phyloP scores from a whole-genome alignment of 30 jellyfish, hydroid and myxozoan genomes.

The Cassiopea xamachana region DNA sequence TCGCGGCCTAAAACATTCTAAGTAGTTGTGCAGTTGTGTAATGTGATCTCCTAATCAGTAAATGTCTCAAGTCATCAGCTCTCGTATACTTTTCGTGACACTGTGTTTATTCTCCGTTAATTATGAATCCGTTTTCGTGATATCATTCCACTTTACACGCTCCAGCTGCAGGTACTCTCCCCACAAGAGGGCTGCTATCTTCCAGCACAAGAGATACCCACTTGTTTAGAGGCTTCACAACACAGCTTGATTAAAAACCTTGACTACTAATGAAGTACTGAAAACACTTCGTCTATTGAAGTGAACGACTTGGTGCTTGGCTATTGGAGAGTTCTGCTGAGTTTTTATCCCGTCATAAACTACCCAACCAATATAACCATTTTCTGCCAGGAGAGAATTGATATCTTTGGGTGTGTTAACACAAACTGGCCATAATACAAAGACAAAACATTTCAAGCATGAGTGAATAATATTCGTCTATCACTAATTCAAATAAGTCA shows the following conservation, averaged over 20 bases:
- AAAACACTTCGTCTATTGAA: not conserved
- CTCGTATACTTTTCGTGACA: slow-evolving; percentile 17
- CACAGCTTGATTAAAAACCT: not conserved
- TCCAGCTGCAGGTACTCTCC: not conserved
- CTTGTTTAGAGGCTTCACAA: not conserved
- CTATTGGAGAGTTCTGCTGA: not conserved
- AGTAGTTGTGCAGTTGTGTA: slow-evolving; percentile 15
- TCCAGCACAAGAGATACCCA: not conserved
- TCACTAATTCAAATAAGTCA: slow-evolving; percentile 46
- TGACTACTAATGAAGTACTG: not conserved
- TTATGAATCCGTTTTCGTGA: not conserved
- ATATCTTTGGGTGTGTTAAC: slow-evolving; percentile 68
- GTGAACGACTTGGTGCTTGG: not conserved
- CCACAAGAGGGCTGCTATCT: not conserved
- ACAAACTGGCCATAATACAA: slow-evolving; percentile 12
- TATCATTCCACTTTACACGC: not conserved
- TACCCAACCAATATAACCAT: not conserved
- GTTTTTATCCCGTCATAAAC: not conserved
- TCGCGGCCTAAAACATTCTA: slow-evolving; percentile 24
- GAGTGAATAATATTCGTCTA: slow-evolving; percentile 34
- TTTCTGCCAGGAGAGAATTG: not conserved
- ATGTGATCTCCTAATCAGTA: slow-evolving; percentile 1
- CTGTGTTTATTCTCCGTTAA: slow-evolving; percentile 37
- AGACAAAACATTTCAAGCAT: slow-evolving; percentile 71
- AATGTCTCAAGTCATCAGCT: slow-evolving; percentile 10